Conservation (phyloP, 2,888 invertebrate genomes). For the Phalangium opilio region DNA sequence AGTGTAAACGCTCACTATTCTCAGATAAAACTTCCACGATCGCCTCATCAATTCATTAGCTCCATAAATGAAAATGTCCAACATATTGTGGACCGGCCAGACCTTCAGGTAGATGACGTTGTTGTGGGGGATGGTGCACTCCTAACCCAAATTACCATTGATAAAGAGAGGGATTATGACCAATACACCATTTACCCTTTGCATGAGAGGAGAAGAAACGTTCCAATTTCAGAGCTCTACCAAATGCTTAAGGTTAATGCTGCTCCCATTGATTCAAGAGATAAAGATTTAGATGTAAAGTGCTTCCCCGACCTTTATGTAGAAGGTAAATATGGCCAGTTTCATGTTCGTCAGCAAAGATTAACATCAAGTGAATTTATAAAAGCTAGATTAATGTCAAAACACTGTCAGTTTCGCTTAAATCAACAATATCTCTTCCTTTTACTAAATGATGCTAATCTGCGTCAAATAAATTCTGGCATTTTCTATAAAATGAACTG, state of each 20-base stretch:
- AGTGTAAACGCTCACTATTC: no score
- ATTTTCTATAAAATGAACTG: conserved; percentile 4
- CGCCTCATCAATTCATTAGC: no score
- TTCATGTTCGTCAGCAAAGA: not conserved
- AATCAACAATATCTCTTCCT: not conserved
- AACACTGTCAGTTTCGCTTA: not conserved
- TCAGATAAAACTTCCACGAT: no score
- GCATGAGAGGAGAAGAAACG: not conserved
- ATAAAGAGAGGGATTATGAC: not conserved
- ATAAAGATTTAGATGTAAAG: conserved; percentile 1
- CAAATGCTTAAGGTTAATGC: conserved; percentile 1
- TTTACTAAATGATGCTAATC: conserved; percentile 2
- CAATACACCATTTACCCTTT: not conserved
- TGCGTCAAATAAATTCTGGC: conserved; percentile 1
- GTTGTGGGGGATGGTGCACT: no score
- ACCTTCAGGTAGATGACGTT: no score
- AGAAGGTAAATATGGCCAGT: not conserved
- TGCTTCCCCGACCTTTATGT: conserved; percentile 3
- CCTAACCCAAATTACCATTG: no score
- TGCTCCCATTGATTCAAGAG: not conserved
- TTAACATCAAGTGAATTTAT: conserved; percentile 1
- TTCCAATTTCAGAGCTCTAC: not conserved
- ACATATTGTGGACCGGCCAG: no score
- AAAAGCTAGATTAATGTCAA: not conserved
- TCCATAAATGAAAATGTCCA: no score